Evolutionary conservation across 2,888 invertebrate genomes (phyloP).

Genomic region (Callinectes sapidus): DNA sequence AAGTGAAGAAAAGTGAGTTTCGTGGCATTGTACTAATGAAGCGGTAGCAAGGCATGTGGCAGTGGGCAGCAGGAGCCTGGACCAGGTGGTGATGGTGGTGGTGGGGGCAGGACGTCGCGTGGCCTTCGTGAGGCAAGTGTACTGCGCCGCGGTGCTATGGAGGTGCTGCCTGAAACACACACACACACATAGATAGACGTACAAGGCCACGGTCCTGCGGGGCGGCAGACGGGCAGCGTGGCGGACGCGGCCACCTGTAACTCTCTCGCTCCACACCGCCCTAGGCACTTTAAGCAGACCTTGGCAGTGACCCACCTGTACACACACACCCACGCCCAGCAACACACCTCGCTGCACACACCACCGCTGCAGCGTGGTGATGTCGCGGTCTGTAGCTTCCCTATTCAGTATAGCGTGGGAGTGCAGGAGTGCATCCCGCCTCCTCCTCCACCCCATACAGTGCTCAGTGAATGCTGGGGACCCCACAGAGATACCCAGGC

Average conservation of each 20-base stretch:
- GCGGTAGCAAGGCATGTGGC: not conserved
- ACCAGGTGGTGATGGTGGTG: not conserved
- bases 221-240: not conserved
- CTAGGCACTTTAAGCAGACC: not conserved
- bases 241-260: not conserved
- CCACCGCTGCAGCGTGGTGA: not conserved
- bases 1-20: not conserved
- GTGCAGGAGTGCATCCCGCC: too few species aligned
- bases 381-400: too few species aligned
- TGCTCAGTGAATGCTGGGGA: too few species aligned
- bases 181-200: not conserved
- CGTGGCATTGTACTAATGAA: not conserved
- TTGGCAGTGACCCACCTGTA: not conserved
- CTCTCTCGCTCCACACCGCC: not conserved
- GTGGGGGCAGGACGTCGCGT: not conserved
- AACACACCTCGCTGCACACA: not conserved
- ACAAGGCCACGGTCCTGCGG: slow-evolving; percentile 9
- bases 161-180: not conserved
- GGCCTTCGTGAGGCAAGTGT: not conserved
- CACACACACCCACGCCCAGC: not conserved
- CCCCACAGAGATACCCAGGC: too few species aligned
- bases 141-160: not conserved
- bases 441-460: not conserved
- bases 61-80: too few species aligned
- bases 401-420: too few species aligned